Conservation (phyloP, 2,797 vertebrate species). For the Neoniphon sammara region DNA sequence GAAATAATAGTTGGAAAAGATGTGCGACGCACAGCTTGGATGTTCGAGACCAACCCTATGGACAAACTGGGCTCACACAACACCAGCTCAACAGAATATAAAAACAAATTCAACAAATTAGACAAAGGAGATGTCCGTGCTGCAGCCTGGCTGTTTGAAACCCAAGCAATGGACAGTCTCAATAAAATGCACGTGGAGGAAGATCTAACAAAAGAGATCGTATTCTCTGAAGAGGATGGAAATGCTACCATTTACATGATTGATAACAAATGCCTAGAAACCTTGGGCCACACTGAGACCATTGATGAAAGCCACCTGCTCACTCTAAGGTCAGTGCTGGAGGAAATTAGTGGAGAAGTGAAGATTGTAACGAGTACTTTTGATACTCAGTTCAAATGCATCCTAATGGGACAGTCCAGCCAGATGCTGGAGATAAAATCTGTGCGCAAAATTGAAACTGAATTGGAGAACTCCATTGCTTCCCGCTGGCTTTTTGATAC, state of each 20-base stretch:
- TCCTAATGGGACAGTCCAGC: conserved; percentile 87
- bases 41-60: conserved; percentile 91
- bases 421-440: conserved; percentile 89
- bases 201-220: conserved; percentile 80
- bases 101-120: conserved; percentile 83
- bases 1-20: conserved; percentile 88
- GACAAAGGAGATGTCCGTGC: conserved; percentile 85
- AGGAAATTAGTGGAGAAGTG: conserved; percentile 87
- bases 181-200: conserved; percentile 86
- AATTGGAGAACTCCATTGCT: conserved; percentile 86
- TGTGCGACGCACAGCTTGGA: conserved; percentile 87
- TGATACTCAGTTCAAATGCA: conserved; percentile 88
- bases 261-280: conserved; percentile 87
- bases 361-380: conserved; percentile 89
- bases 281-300: conserved; percentile 85
- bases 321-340: conserved; percentile 86
- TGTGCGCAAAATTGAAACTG: conserved; percentile 88
- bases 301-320: conserved; percentile 87
- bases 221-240: conserved; percentile 81
- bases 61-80: conserved; percentile 72
- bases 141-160: conserved; percentile 89
- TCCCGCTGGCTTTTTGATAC: conserved; percentile 90
- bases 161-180: conserved; percentile 83
- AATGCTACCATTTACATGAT: conserved; percentile 89
- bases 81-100: conserved; percentile 68